phyloP scores from a whole-genome alignment of 2,113 vertebrate genomes.

The Uria lomvia region DNA sequence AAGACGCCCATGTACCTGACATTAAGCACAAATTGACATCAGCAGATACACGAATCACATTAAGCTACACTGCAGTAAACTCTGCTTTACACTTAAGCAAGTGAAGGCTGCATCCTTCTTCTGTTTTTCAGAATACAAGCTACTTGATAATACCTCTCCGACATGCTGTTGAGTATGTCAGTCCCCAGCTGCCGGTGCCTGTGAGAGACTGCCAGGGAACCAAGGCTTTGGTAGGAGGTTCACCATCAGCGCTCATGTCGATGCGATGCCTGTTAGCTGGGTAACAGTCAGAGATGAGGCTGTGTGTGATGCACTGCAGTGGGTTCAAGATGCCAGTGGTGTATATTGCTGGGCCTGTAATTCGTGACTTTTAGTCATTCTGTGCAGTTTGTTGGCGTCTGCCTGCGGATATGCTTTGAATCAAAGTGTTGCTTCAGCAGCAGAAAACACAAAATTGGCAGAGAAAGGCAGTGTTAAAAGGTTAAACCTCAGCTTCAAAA shows the following conservation, averaged over 20 bases:
- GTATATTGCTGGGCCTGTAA: background rate
- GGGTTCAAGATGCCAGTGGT: background rate
- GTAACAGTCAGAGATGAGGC: background rate
- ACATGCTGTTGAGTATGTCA: accelerated
- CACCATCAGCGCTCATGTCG: accelerated
- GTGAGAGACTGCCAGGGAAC: background rate
- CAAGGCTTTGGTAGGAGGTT: background rate
- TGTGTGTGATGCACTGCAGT: background rate
- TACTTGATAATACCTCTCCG: background rate
- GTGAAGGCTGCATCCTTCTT: background rate
- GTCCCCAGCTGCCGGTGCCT: background rate
- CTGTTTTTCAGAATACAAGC: background rate
- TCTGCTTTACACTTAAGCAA: background rate
- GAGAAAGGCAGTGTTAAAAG: background rate
- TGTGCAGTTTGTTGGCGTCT: background rate
- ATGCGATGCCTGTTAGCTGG: accelerated
- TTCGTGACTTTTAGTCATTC: background rate
- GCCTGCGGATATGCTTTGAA: background rate
- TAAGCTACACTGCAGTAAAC: background rate
- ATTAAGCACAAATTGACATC: background rate
- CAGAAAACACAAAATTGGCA: background rate
- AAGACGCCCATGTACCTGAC: background rate
- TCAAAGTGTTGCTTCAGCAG: background rate
- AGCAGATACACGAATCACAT: background rate
- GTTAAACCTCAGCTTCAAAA: background rate